Conservation (phyloP, 2,888 invertebrate genomes). For the Melipona bicolor region DNA sequence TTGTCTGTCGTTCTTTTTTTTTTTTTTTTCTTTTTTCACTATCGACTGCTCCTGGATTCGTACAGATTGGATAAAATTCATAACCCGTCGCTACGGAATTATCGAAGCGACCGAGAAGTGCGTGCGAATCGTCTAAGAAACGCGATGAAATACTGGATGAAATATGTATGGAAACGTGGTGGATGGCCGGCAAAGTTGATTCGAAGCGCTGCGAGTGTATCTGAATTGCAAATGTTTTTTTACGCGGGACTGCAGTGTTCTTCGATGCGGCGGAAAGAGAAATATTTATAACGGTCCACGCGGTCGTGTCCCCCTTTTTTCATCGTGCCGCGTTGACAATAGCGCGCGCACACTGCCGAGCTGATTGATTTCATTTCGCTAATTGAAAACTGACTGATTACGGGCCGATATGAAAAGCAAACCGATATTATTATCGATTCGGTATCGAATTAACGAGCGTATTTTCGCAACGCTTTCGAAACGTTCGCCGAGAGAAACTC, state of each 20-base stretch:
- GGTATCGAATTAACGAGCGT: slow-evolving; percentile 27
- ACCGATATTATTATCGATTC: slow-evolving; percentile 38
- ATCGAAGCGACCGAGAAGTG: not conserved
- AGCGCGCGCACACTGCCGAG: not conserved
- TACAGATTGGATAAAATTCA: not conserved
- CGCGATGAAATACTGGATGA: slow-evolving; percentile 1
- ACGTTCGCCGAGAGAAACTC: not conserved
- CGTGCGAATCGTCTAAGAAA: not conserved
- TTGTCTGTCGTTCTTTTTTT: not conserved
- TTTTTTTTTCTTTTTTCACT: no score
- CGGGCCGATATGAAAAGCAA: slow-evolving; percentile 5
- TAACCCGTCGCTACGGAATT: not conserved
- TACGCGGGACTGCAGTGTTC: slow-evolving; percentile 26
- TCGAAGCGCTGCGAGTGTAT: slow-evolving; percentile 30
- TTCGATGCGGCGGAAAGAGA: slow-evolving; percentile 23
- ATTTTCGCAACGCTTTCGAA: not conserved
- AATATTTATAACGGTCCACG: slow-evolving; percentile 46
- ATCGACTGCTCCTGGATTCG: not conserved
- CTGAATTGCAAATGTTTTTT: slow-evolving; percentile 53
- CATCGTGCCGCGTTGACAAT: not conserved
- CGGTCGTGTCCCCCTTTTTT: not conserved
- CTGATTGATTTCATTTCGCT: slow-evolving; percentile 48
- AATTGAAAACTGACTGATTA: slow-evolving; percentile 53
- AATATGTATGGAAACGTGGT: slow-evolving; percentile 43
- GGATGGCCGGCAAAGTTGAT: slow-evolving; percentile 29